These are phyloP conservation scores for Rhingia campestris DNA, from an alignment of 2,888 invertebrate species.

Conservation along the genomic window DNA sequence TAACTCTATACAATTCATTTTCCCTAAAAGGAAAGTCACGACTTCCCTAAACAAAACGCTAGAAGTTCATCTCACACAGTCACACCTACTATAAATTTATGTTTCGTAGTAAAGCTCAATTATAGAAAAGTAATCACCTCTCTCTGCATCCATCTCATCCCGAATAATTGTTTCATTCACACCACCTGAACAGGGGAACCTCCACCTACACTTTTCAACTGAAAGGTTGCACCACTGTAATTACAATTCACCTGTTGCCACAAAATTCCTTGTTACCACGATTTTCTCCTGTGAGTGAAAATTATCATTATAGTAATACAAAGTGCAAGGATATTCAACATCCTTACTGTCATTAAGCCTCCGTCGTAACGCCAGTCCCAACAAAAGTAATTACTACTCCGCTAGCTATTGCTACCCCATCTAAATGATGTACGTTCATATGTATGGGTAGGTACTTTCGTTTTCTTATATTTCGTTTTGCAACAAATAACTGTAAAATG, in stretches of 20 bases:
- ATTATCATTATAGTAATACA: slow-evolving; percentile 21
- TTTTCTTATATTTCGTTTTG: slow-evolving; percentile 16
- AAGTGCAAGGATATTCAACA: background rate
- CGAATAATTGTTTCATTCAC: background rate
- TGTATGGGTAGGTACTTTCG: slow-evolving; percentile 1
- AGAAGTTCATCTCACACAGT: too few species aligned
- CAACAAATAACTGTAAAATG: slow-evolving; percentile 20
- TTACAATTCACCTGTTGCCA: slow-evolving; percentile 22
- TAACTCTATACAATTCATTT: too few species aligned
- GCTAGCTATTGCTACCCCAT: slow-evolving; percentile 2
- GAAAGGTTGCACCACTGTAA: slow-evolving; percentile 12
- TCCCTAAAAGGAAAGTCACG: too few species aligned
- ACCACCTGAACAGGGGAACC: background rate
- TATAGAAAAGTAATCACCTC: background rate
- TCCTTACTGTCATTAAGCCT: background rate
- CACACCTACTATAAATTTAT: too few species aligned
- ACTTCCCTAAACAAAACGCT: too few species aligned
- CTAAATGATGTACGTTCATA: slow-evolving; percentile 27
- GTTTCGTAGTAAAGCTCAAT: too few species aligned
- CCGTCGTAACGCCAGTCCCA: slow-evolving; percentile 9
- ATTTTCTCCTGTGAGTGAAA: slow-evolving; percentile 1
- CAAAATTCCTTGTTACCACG: slow-evolving; percentile 12
- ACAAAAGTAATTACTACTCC: slow-evolving; percentile 49
- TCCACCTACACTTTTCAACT: background rate
- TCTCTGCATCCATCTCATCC: background rate